Base-by-base conservation (phyloP, 1,140 invertebrate species). In the Drosophila equinoxialis region DNA sequence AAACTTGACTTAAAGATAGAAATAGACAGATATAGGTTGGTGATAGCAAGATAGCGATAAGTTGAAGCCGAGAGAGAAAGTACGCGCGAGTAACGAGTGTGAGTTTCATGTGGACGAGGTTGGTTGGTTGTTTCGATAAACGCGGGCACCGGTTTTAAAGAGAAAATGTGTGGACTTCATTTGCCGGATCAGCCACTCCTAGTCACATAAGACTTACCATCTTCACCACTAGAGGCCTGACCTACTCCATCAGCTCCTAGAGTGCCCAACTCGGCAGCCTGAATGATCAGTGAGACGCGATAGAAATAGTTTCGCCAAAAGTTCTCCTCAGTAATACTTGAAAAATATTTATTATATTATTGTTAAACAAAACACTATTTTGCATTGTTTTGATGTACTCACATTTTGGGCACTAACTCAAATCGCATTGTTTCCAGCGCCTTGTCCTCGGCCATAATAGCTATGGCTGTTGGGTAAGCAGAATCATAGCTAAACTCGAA, bases 231-330 rank as follows among this genome's bases (percentile, higher is more conserved):
- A 66, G 91, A 92, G 70, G 89, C 89, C 84, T 92, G 91, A 60
- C 90, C 91, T 35, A 92, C 90, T 41, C 91, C 91, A 83, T 92
- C 91, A 65, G 92, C 92, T 60, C 92, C 92, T 41, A 93, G 92
- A 62, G 94, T 94, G 78, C 94, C 93, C 35, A 94, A 92, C 90
- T 98, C 97, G 92, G 97, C 97, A 69, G 97, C 98, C 93, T 99
- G 98, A 91, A 98, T 98, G 86, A 99, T 97, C 33, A 99, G 95
- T 77, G 97, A 98, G 70, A 99, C 97, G 91, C 98, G 97, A 93
- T 99, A 99, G 94, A 99, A 99, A 93, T 99, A 99, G 94, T 99
- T 99, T 85, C 98, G 95, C 99, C 98, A 99, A 93, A 99, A 99
- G 90, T 96, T 97, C 93, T 99, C 98, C 94, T 99, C 99, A 89